A percentile compares a stretch with the other conserved stretches of the same genome.
Conservation (phyloP, 2,888 invertebrate species). For the Plagiodera versicolora region DNA sequence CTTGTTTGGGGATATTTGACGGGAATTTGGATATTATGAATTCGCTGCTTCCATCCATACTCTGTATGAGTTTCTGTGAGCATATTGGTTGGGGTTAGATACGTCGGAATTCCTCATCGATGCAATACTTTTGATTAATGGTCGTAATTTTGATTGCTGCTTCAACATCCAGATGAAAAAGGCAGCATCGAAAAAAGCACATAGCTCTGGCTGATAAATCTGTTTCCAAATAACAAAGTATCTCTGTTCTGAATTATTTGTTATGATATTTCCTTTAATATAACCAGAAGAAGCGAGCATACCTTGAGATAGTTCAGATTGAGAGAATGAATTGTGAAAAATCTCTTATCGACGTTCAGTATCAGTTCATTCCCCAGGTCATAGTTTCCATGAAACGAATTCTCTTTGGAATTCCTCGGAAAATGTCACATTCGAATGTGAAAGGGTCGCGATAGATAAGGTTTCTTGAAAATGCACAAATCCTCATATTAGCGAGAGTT, state of each 20-base stretch:
- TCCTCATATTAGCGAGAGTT: conserved; percentile 11
- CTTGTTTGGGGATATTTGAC: too few species aligned
- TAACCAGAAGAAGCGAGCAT: too few species aligned
- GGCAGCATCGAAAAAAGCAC: not conserved
- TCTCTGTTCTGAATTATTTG: not conserved
- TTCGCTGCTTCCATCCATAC: too few species aligned
- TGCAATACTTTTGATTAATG: not conserved
- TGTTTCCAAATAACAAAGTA: not conserved
- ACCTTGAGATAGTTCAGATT: not conserved
- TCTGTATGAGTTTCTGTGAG: too few species aligned
- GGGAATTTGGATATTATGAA: not conserved
- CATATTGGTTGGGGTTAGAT: too few species aligned
- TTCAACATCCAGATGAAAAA: not conserved
- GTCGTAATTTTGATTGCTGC: not conserved
- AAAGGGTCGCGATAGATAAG: not conserved
- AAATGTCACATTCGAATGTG: conserved; percentile 4
- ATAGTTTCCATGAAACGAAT: not conserved
- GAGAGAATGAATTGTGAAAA: not conserved
- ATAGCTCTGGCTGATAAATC: not conserved
- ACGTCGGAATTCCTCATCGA: too few species aligned
- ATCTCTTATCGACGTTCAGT: not conserved
- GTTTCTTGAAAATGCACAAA: conserved; percentile 9
- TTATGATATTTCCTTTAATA: not conserved
- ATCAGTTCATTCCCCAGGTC: not conserved
- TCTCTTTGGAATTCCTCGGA: not conserved